Conservation (phyloP, 2,888 invertebrate genomes). For the Yponomeuta malinellus region DNA sequence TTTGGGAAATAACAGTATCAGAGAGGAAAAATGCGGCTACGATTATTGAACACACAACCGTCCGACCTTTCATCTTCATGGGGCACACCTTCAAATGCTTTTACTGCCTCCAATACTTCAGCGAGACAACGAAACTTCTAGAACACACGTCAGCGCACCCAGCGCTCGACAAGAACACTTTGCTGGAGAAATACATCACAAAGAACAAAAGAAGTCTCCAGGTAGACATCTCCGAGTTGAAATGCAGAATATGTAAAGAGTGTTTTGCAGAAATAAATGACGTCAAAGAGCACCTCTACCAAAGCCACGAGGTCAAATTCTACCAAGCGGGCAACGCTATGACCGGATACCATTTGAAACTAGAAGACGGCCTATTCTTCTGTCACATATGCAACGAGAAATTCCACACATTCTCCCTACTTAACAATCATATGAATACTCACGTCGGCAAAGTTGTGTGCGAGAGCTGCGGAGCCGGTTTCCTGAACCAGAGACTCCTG, state of each 20-base stretch:
- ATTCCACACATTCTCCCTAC: slow-evolving; percentile 36
- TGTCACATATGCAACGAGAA: slow-evolving; percentile 41
- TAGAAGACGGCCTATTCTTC: slow-evolving; percentile 29
- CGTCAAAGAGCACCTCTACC: slow-evolving; percentile 36
- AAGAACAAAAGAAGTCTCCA: slow-evolving; percentile 40
- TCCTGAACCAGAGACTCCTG: slow-evolving; percentile 39
- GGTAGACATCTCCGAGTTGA: slow-evolving; percentile 44
- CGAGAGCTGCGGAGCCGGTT: slow-evolving; percentile 46
- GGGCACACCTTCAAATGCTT: slow-evolving; percentile 51
- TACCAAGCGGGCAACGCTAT: slow-evolving; percentile 39
- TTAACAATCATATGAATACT: slow-evolving; percentile 44
- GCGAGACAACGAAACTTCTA: slow-evolving; percentile 32
- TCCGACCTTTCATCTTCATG: slow-evolving; percentile 46
- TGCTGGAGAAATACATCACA: slow-evolving; percentile 35
- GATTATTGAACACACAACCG: slow-evolving; percentile 43
- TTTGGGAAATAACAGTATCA: slow-evolving; percentile 47
- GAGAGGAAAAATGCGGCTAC: slow-evolving; percentile 46
- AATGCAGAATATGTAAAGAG: slow-evolving; percentile 37
- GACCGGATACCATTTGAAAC: slow-evolving; percentile 43
- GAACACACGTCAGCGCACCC: slow-evolving; percentile 38
- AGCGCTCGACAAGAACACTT: slow-evolving; percentile 24
- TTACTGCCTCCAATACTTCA: slow-evolving; percentile 40
- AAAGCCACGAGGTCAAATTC: slow-evolving; percentile 34
- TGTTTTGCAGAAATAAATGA: slow-evolving; percentile 28
- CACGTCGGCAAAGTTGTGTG: slow-evolving; percentile 51